Evolutionary conservation across 2,888 invertebrate species (phyloP).

Genomic region (Oscheius sp.): DNA sequence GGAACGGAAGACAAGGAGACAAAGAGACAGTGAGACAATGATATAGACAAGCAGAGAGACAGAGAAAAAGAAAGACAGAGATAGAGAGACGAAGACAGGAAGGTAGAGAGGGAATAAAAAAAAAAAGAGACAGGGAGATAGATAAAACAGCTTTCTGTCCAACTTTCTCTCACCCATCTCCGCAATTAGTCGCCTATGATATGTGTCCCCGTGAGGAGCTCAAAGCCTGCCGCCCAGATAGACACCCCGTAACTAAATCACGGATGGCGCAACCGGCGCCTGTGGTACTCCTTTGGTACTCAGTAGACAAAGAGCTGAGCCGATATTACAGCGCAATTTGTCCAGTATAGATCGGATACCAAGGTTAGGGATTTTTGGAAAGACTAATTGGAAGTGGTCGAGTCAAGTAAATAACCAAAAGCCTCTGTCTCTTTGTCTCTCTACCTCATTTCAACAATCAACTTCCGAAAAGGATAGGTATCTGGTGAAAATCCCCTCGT

Average conservation of each 20-base stretch:
- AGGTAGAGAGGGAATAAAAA: neutral
- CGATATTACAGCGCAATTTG: neutral
- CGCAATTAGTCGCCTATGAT: slow-evolving; percentile 21
- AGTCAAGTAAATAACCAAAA: too few species aligned
- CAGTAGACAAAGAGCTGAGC: neutral
- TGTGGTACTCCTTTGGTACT: neutral
- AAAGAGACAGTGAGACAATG: too few species aligned
- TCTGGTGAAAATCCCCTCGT: too few species aligned
- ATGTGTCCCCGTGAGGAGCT: slow-evolving; percentile 4
- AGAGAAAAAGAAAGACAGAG: too few species aligned
- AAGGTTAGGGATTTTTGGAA: neutral
- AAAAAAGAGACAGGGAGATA: neutral
- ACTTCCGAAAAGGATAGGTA: too few species aligned
- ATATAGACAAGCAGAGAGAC: too few species aligned
- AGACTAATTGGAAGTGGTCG: too few species aligned
- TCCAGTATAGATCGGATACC: neutral
- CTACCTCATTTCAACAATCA: too few species aligned
- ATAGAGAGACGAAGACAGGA: too few species aligned
- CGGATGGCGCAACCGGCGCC: slow-evolving; percentile 23
- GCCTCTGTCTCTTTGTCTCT: too few species aligned
- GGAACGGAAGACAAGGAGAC: too few species aligned
- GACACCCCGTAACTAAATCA: slow-evolving; percentile 24
- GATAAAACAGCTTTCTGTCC: neutral
- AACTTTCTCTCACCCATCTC: neutral
- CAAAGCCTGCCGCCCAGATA: slow-evolving; percentile 1